A percentile compares a stretch with the other conserved stretches of the same genome.
Conservation (phyloP, 2,888 invertebrate species). For the Tuberolachnus salignus region DNA sequence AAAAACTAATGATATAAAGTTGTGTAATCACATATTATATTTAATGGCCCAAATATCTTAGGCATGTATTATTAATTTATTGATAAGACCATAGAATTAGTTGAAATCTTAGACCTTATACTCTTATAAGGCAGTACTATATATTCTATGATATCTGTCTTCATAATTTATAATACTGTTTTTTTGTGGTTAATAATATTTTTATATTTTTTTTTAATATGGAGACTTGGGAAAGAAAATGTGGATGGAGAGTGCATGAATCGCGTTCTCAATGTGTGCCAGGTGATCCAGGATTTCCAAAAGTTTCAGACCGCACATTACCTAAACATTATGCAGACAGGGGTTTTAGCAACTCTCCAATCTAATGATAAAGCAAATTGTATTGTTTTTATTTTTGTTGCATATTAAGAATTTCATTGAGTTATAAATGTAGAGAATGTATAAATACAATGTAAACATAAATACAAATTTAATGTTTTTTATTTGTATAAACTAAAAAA, state of each 20-base stretch:
- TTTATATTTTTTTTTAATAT: slow-evolving; percentile 47
- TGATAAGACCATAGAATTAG: too few species aligned
- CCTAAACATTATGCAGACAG: slow-evolving; percentile 74
- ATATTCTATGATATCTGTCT: too few species aligned
- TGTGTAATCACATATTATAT: too few species aligned
- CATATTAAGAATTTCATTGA: slow-evolving; percentile 1
- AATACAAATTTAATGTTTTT: background rate
- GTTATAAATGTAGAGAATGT: slow-evolving; percentile 35
- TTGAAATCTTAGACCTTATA: too few species aligned
- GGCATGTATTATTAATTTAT: too few species aligned
- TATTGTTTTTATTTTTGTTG: slow-evolving; percentile 11
- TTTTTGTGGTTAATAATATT: too few species aligned
- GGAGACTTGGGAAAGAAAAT: slow-evolving; percentile 79
- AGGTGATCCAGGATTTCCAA: slow-evolving; percentile 75
- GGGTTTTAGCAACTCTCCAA: slow-evolving; percentile 73
- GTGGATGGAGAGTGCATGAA: slow-evolving; percentile 72
- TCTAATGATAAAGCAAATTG: slow-evolving; percentile 60
- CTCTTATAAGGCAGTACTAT: too few species aligned
- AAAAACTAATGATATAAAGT: too few species aligned
- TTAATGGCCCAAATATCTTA: too few species aligned
- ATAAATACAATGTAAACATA: slow-evolving; percentile 22
- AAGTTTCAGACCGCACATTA: slow-evolving; percentile 66
- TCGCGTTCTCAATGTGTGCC: slow-evolving; percentile 69
- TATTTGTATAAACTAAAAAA: background rate
- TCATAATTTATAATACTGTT: too few species aligned